These are phyloP conservation scores for Probaryconus sp. DNA, from an alignment of 1,140 invertebrate genomes.

Conservation along the genomic window DNA sequence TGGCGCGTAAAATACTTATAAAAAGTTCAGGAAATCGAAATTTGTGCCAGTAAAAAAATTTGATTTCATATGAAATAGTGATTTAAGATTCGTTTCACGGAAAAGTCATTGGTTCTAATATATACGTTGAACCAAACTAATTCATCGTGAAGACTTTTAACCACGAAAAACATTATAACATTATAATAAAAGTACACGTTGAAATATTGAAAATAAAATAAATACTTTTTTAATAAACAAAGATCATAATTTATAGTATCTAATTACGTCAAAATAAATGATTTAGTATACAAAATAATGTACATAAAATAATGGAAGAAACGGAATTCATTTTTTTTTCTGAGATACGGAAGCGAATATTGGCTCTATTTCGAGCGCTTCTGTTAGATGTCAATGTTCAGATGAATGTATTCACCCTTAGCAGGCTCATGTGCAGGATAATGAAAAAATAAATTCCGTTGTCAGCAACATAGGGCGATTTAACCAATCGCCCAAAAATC, in stretches of 20 bases:
- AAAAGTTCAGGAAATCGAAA: not conserved
- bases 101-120: slow-evolving; percentile 11
- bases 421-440: slow-evolving; percentile 57
- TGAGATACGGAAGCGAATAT: slow-evolving; percentile 57
- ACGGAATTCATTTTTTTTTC: too few species aligned
- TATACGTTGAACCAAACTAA: slow-evolving; percentile 16
- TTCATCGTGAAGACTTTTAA: too few species aligned
- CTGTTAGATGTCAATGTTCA: slow-evolving; percentile 53
- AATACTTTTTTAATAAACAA: too few species aligned
- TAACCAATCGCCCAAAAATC: slow-evolving; percentile 50
- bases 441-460: slow-evolving; percentile 61
- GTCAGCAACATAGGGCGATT: slow-evolving; percentile 39
- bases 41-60: not conserved
- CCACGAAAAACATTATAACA: too few species aligned
- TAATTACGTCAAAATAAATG: too few species aligned
- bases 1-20: not conserved
- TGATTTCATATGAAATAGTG: slow-evolving; percentile 13
- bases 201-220: too few species aligned
- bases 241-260: too few species aligned
- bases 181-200: too few species aligned
- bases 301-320: too few species aligned
- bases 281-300: too few species aligned
- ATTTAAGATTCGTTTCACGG: slow-evolving; percentile 13
- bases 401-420: slow-evolving; percentile 57
- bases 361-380: slow-evolving; percentile 52